A percentile compares a stretch with the other conserved stretches of the same genome.
Conservation (phyloP, 2,888 invertebrate species). For the Drepana falcataria region DNA sequence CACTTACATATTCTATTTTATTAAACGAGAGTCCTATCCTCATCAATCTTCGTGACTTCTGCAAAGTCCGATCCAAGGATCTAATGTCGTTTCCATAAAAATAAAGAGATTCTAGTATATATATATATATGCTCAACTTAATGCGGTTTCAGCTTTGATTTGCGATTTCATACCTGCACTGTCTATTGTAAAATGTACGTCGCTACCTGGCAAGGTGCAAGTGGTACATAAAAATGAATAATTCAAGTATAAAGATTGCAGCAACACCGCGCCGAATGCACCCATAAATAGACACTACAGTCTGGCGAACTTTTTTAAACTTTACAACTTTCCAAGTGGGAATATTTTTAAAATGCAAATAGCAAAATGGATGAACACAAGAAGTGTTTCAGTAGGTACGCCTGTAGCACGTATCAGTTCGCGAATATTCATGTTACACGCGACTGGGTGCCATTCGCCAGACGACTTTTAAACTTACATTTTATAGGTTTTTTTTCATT, state of each 20-base stretch:
- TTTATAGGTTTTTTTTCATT: not conserved
- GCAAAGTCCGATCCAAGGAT: slow-evolving; percentile 84
- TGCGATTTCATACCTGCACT: not conserved
- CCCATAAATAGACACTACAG: slow-evolving; percentile 9
- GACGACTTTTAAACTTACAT: slow-evolving; percentile 10
- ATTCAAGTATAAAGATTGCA: slow-evolving; percentile 19
- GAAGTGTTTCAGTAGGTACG: slow-evolving; percentile 30
- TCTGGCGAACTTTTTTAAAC: slow-evolving; percentile 14
- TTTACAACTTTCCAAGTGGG: slow-evolving; percentile 28
- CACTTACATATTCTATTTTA: slow-evolving; percentile 83
- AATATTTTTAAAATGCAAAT: slow-evolving; percentile 45
- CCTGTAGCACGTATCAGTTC: slow-evolving; percentile 29
- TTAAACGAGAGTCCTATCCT: slow-evolving; percentile 85
- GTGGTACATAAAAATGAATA: slow-evolving; percentile 15
- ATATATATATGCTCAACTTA: too few relatives aligned
- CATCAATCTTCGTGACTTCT: slow-evolving; percentile 82
- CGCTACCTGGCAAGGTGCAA: not conserved
- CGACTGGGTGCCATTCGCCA: slow-evolving; percentile 23
- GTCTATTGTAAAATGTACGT: not conserved
- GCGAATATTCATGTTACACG: slow-evolving; percentile 37
- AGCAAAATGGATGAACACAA: slow-evolving; percentile 26
- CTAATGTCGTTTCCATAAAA: slow-evolving; percentile 85
- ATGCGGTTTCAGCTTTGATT: too few relatives aligned
- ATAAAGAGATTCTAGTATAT: slow-evolving; percentile 81
- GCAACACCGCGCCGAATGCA: slow-evolving; percentile 9